Evolutionary conservation across 2,888 invertebrate genomes (phyloP), one percentile per base, ranked within the genome.

Genomic region (Ischnus inquisitorius): DNA sequence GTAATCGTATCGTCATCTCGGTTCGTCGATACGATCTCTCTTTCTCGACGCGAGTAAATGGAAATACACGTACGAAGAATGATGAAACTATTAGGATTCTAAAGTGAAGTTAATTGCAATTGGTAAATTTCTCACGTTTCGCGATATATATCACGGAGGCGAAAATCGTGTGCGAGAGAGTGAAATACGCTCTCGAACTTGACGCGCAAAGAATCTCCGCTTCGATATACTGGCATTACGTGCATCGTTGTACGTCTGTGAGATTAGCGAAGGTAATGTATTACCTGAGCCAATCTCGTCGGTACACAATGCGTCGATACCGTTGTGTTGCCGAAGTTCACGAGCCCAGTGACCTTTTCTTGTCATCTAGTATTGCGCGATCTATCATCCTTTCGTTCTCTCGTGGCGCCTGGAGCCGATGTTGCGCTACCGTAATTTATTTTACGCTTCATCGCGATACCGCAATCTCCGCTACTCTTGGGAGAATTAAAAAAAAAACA

Each of bases 91-190:
- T 79, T 57, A 57, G 34, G 34, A 41, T 3, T 41, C 48, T 8
- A 8, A 46, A 46, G 8, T 16, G 16, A 39, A 19, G 64, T 51
- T 65, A 8, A 69, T 54, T 57, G 54, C 46, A 43, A 65, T 79
- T 72, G 46, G 65, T 67, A 79, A 43, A 74, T 72, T 74, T 65
- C 64, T 79, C 79, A 74, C 79, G 72, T 74, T 34, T 43, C 34
- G n/a, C 54, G 54, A 41, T 57, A 65, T 57, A 65, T 57, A n/a
- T 65, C 57, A 28, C 8, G 65, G 39, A 43, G 34, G 19, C n/a
- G 46, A 57, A 62, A 34, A n/a, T 57, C 10, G 71, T 14, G 28
- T 0, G 3, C 6, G 28, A n/a, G 60, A 60, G 6, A 34, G 60
- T 28, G 28, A 60, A 60, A 60, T 14, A 14, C 60, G 28, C n/a